Conservation (phyloP, 1,140 invertebrate genomes). For the Pachyrhynchus sulphureomaculatus region DNA sequence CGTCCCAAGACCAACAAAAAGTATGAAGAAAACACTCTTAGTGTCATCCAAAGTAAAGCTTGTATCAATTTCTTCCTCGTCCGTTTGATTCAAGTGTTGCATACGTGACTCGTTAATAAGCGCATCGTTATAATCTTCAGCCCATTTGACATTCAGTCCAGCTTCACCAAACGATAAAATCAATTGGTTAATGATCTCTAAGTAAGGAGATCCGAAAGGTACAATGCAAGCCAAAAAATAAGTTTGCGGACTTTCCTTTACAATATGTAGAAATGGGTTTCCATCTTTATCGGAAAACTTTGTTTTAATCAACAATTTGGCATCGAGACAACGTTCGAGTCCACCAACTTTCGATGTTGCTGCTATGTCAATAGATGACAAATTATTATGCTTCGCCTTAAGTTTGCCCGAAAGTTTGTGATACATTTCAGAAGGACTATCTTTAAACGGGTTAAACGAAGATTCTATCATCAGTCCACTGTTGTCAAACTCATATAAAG, state of each 20-base stretch:
- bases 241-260: constrained; percentile 34
- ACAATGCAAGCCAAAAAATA: constrained; percentile 38
- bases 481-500: constrained; percentile 17
- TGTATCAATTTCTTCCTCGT: neutral
- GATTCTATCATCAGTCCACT: constrained; percentile 2
- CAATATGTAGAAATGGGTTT: constrained; percentile 33
- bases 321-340: constrained; percentile 10
- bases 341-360: neutral
- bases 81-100: neutral
- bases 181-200: constrained; percentile 10
- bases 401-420: constrained; percentile 8
- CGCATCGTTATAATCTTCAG: neutral
- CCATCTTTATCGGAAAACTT: constrained; percentile 10
- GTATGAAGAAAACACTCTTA: neutral
- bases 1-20: too few relatives aligned
- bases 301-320: constrained; percentile 7
- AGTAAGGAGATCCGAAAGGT: constrained; percentile 36
- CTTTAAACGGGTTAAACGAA: constrained; percentile 14
- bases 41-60: constrained; percentile 18
- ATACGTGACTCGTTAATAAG: constrained; percentile 1
- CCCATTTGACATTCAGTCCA: constrained; percentile 18
- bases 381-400: neutral
- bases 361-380: constrained; percentile 8
- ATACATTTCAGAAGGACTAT: constrained; percentile 1
- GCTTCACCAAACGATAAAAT: neutral